Evolutionary conservation across 2,797 vertebrate species (phyloP), one percentile per base, ranked within the genome.

Genomic region (Dipus sagitta): DNA sequence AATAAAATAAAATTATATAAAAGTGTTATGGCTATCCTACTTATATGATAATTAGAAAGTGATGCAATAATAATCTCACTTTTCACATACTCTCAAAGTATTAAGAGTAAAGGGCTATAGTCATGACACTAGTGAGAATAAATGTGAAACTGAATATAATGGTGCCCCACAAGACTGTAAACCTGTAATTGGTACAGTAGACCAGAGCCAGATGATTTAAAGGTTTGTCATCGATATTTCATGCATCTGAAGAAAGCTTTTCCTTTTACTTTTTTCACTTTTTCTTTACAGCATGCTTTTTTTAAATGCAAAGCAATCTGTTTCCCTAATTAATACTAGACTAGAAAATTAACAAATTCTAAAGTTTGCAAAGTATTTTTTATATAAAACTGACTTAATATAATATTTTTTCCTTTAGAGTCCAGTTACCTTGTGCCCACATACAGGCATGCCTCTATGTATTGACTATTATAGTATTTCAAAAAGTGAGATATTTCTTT

Each of bases 181-280:
- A 74, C 13, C 21, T 90, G 1, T 85, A 82, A 85, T 86, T 12
- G 92, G 68, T 26, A 6, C 15, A 90, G 11, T 23, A 65, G 72
- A 72, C n/a, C n/a, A 87, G 30, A 85, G 38, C 24, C 64, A 26
- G 14, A n/a, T 71, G 23, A 86, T 72, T 28, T 93, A 62, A 78
- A 38, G 65, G 30, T 93, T 90, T 72, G 72, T 84, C 24, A 21
- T 86, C 12, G 93, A 76, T 20, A 95, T 71, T 88, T 92, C n/a
- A 72, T 14, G 24, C 2, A 30, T 72, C 6, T 72, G 15, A 92
- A 91, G 64, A 89, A 94, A 93, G 11, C 14, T 78, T 81, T 82
- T 4, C 34, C 10, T 52, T 83, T 79, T 90, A 28, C 18, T 82
- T 12, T 26, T 90, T 91, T 81, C 58, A 64, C 3, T 6, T 30